phyloP scores from a whole-genome alignment of 1,140 invertebrate genomes.

The Agrilus planipennis region DNA sequence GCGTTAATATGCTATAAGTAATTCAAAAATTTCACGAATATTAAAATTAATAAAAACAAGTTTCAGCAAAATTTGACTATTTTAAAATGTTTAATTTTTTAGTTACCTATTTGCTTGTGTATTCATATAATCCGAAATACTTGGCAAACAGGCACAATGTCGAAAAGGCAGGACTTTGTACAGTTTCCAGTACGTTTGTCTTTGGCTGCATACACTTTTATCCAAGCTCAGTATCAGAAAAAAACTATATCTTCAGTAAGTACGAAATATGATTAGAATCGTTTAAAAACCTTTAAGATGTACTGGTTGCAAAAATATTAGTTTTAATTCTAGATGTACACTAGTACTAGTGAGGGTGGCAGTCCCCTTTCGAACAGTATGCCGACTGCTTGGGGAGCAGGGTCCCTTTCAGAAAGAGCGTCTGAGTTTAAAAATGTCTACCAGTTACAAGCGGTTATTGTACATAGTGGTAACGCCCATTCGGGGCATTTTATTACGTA shows the following conservation, averaged over 20 bases:
- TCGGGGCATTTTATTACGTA: slow-evolving; percentile 90
- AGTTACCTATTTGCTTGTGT: slow-evolving; percentile 70
- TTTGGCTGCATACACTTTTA: slow-evolving; percentile 65
- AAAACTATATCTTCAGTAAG: slow-evolving; percentile 24
- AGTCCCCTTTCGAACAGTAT: slow-evolving; percentile 31
- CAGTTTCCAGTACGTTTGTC: slow-evolving; percentile 72
- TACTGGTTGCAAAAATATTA: neutral
- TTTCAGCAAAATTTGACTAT: no score
- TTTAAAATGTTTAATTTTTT: slow-evolving; percentile 21
- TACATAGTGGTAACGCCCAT: slow-evolving; percentile 73
- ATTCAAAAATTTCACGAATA: no score
- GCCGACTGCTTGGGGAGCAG: slow-evolving; percentile 24
- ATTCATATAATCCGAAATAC: slow-evolving; percentile 78
- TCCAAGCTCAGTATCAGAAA: slow-evolving; percentile 39
- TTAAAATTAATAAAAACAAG: no score
- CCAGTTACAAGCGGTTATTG: slow-evolving; percentile 71
- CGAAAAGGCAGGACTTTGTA: slow-evolving; percentile 77
- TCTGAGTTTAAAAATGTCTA: slow-evolving; percentile 44
- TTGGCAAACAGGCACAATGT: slow-evolving; percentile 64
- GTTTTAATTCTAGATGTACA: slow-evolving; percentile 24
- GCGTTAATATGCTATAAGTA: no score
- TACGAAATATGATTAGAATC: neutral
- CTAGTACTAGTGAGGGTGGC: slow-evolving; percentile 31
- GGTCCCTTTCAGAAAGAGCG: slow-evolving; percentile 23
- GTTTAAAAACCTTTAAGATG: neutral